Evolutionary conservation across 1,140 invertebrate genomes (phyloP), one percentile per base, ranked within the genome.

Genomic region (Helicoverpa armigera): DNA sequence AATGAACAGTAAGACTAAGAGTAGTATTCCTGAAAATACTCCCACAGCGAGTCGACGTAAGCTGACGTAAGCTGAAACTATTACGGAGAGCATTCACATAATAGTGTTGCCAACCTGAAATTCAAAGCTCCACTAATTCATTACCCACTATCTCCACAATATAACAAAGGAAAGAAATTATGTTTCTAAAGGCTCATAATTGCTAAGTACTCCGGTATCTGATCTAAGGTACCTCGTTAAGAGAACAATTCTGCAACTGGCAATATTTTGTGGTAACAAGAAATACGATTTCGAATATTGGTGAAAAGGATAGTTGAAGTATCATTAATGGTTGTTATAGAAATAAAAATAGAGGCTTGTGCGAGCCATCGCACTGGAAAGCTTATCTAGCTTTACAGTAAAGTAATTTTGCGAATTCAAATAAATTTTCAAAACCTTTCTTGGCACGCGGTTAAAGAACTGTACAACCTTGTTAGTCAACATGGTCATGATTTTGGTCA

Each of bases 151-250:
- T 35, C 43, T 18, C 16, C 18, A 18, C 12, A 53, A 31, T 72
- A 72, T 50, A 18, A 72, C 69, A 72, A 54, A 72, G 50, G 50
- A 72, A 50, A 72, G 50, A 72, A 72, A 72, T 72, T 53, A 72
- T 50, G 50, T 53, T 23, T 72, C 23, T 54, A 18, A 51, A 69
- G 65, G 65, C 16, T 69, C 43, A 54, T 31, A 51, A 54, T 31
- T 51, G 50, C 2, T 51, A 72, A 54, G 50, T 72, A 54, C 53
- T 53, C 31, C n/a, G 29, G 13, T 72, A 72, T 53, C 50, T 72
- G 69, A 72, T 23, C 50, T 48, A 50, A 67, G 63, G 43, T n/a
- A 48, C n/a, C 43, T 48, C 65, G 65, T 69, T 69, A 69, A 67
- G 50, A 67, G 18, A 43, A 67, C 43, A 67, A 69, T 50, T 67